Percentiles rank a stretch among this genome's conserved stretches.
Evolutionary conservation across 2,113 vertebrate species (phyloP).

Genomic region (Salvelinus sp.): DNA sequence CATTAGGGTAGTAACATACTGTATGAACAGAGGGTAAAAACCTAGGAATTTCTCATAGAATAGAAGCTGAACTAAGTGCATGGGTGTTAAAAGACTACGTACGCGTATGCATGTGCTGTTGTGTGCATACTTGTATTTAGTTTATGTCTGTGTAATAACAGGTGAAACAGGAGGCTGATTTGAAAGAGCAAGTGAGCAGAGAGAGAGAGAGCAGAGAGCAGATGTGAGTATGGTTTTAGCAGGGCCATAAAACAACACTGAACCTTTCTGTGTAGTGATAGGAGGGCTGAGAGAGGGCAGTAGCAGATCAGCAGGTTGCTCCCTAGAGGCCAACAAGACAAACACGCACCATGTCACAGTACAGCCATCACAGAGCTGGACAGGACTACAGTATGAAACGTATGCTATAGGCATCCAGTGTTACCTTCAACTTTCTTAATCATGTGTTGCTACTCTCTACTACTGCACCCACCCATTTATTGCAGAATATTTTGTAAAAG

Average conservation of each 20-base stretch:
- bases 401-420: no score
- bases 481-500: no score
- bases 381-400: not conserved
- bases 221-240: conserved; percentile 41
- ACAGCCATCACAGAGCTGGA: not conserved
- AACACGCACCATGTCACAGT: conserved; percentile 19
- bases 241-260: conserved; percentile 58
- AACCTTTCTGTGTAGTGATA: conserved; percentile 56
- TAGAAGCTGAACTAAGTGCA: not conserved
- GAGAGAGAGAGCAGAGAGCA: not conserved
- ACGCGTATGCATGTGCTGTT: not conserved
- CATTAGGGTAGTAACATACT: not conserved
- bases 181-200: conserved; percentile 37
- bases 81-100: not conserved
- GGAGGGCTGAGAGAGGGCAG: not conserved
- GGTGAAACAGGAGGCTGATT: conserved; percentile 26
- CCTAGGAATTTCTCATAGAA: not conserved
- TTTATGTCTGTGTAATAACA: not conserved
- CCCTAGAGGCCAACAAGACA: conserved; percentile 64
- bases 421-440: no score
- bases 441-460: not conserved
- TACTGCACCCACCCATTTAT: not conserved
- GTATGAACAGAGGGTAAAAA: not conserved
- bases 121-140: conserved; percentile 8
- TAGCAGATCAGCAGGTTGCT: conserved; percentile 42